Evolutionary conservation across 2,797 vertebrate genomes (phyloP).

Genomic region (Zonotrichia albicollis): DNA sequence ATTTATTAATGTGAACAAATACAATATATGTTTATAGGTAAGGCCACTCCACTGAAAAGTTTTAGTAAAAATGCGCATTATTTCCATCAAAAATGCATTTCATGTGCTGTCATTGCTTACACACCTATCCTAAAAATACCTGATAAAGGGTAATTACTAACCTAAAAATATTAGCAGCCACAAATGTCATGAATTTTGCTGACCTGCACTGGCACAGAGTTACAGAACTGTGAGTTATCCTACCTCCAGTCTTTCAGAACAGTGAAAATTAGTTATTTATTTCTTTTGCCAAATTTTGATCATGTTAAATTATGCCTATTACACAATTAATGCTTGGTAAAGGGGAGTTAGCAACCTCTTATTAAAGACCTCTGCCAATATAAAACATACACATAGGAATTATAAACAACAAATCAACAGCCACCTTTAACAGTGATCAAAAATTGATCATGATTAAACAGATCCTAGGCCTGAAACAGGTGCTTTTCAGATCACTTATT

Average conservation of each 20-base stretch:
- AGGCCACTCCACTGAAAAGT: neutral
- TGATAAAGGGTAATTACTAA: neutral
- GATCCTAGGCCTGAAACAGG: neutral
- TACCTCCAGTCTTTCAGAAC: neutral
- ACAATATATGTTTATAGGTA: neutral
- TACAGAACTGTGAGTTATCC: neutral
- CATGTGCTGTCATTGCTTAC: neutral
- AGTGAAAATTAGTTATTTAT: neutral
- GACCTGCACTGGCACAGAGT: neutral
- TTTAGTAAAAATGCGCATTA: neutral
- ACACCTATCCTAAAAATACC: neutral
- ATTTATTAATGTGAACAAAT: neutral
- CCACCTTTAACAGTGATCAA: neutral
- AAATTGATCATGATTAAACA: neutral
- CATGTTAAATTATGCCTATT: neutral
- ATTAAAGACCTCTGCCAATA: neutral
- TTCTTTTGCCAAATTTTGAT: neutral
- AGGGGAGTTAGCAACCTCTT: neutral
- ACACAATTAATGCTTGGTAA: neutral
- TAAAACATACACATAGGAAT: neutral
- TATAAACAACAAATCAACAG: neutral
- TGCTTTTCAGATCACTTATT: conserved; percentile 28
- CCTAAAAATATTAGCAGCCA: neutral
- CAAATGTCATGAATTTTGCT: neutral
- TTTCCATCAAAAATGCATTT: neutral